Evolutionary conservation across 2,888 invertebrate species (phyloP).

Genomic region (Drosophila barbarae): DNA sequence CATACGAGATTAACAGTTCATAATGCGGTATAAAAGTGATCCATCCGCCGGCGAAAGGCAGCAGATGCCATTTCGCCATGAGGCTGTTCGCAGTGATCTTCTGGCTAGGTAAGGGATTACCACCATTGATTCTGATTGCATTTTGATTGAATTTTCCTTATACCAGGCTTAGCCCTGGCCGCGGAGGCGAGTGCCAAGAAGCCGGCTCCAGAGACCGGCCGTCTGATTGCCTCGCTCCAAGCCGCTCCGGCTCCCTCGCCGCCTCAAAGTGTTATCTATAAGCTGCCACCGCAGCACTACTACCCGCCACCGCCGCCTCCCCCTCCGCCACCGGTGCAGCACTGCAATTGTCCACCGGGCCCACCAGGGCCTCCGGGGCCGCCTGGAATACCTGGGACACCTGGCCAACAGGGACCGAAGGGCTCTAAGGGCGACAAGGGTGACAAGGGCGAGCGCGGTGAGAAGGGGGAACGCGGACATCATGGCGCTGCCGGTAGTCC

Average conservation of each 20-base stretch:
- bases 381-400: slow-evolving; percentile 11
- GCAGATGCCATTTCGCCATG: slow-evolving; percentile 53
- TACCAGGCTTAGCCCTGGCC: slow-evolving; percentile 23
- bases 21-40: slow-evolving; percentile 56
- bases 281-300: slow-evolving; percentile 31
- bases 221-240: slow-evolving; percentile 21
- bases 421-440: slow-evolving; percentile 24
- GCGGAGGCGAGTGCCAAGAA: slow-evolving; percentile 17
- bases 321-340: slow-evolving; percentile 6
- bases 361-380: slow-evolving; percentile 22
- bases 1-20: slow-evolving; percentile 25
- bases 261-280: slow-evolving; percentile 31
- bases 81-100: slow-evolving; percentile 46
- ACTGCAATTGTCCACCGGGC: slow-evolving; percentile 27
- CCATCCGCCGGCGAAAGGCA: slow-evolving; percentile 32
- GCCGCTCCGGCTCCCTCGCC: slow-evolving; percentile 27
- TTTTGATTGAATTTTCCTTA: no score
- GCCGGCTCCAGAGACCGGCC: slow-evolving; percentile 9
- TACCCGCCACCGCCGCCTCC: slow-evolving; percentile 23
- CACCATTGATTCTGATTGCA: background rate
- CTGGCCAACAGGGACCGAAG: slow-evolving; percentile 11
- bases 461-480: slow-evolving; percentile 19
- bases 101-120: slow-evolving; percentile 49
- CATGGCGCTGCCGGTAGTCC: slow-evolving; percentile 8
- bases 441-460: slow-evolving; percentile 21